Evolutionary conservation across 2,888 invertebrate genomes (phyloP).

Genomic region (Homarus gammarus): DNA sequence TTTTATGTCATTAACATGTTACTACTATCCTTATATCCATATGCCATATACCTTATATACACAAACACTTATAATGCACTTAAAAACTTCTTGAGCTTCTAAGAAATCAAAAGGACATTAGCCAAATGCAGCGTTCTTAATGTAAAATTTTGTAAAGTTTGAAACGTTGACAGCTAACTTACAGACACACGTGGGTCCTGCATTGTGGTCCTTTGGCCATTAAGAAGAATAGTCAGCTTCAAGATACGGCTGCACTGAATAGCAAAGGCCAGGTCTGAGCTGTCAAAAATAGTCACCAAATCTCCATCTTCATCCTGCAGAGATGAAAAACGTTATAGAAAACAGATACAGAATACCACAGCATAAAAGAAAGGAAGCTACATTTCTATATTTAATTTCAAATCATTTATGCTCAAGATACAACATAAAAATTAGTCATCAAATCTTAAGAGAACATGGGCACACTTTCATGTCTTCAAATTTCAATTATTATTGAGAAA

Average conservation of each 20-base stretch:
- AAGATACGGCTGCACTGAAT: constrained; percentile 80
- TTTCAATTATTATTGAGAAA: no score
- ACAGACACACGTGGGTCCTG: background rate
- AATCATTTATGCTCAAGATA: no score
- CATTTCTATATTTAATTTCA: no score
- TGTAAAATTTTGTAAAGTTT: background rate
- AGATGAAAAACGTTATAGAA: no score
- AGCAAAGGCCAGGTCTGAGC: constrained; percentile 85
- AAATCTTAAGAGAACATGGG: no score
- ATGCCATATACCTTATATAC: background rate
- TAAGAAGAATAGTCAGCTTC: constrained; percentile 57
- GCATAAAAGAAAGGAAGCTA: no score
- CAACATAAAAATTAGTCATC: no score
- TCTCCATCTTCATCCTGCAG: constrained; percentile 83
- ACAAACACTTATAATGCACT: background rate
- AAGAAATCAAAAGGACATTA: background rate
- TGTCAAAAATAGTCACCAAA: constrained; percentile 86
- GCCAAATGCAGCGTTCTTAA: background rate
- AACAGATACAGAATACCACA: no score
- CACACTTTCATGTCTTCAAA: no score
- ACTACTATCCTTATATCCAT: no score
- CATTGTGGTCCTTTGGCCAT: constrained; percentile 11
- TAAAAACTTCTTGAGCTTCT: background rate
- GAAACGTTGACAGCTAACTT: background rate
- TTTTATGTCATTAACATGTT: no score